Base-by-base conservation (phyloP, 2,888 invertebrate species). In the Zaprionus obscuricornis region DNA sequence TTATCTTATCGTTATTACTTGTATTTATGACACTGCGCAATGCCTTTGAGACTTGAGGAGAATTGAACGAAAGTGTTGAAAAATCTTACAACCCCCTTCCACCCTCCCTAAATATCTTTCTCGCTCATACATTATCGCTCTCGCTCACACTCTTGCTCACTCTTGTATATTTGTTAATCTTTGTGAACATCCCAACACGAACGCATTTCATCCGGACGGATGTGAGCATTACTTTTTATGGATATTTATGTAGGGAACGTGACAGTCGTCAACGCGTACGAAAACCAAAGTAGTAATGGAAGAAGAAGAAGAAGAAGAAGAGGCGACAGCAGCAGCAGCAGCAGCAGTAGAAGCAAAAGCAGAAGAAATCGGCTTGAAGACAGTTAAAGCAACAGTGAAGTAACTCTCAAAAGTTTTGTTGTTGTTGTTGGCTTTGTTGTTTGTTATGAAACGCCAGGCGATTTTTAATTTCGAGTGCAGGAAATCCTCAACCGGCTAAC, bases 201-300 rank as follows among this genome's bases (percentile, higher is more conserved):
- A 77, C 66, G 58, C 66, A 59, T 70, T 60, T 78, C 67, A 77
- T 82, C 85, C 82, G 85, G 86, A 82, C 82, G 82, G 82, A 82
- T 82, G 82, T 82, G 68, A 78, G 85, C 85, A 72, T 85, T 85
- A 74, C 83, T 81, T 84, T 83, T 82, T 86, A 86, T 82, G 82
- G 86, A 86, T 86, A 82, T 82, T 82, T 82, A 82, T 82, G 86
- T 86, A 52, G 66, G 45, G 72, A 84, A 82, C 82, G 82, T 82
- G 82, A 82, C 85, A 69, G 58, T 74, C 85, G 62, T 69, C 63
- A 72, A 42, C 55, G 20, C 33, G 39, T 34, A 47, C 55, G 27
- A 17, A 27, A 42, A 43, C 36, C 34, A 22, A 11, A 58, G n/a
- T 14, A 46, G 46, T 33, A 29, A 34, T 14, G 34, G 2, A 10